Percentiles rank a stretch among this genome's conserved stretches.
Conservation (phyloP, 2,888 invertebrate genomes). For the Orgyia antiqua region DNA sequence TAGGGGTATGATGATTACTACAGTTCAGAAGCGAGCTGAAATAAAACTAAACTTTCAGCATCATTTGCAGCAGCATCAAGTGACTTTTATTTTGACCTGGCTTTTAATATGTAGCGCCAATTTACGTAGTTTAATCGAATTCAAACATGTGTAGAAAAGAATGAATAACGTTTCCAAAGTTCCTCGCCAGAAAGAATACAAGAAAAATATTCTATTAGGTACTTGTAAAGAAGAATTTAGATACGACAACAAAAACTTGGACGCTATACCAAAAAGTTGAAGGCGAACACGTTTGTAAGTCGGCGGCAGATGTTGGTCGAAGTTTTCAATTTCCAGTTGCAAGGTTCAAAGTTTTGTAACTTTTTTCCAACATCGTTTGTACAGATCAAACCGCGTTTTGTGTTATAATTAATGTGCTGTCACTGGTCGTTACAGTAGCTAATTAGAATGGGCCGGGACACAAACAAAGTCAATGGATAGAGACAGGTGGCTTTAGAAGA, state of each 20-base stretch:
- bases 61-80: no score
- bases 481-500: slow-evolving; percentile 48
- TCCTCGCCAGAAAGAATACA: no score
- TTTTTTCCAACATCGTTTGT: slow-evolving; percentile 44
- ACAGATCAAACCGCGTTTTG: slow-evolving; percentile 43
- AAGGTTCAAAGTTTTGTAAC: slow-evolving; percentile 27
- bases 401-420: slow-evolving; percentile 63
- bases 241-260: slow-evolving; percentile 24
- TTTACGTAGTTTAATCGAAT: no score
- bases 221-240: slow-evolving; percentile 15
- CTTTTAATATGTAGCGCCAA: no score
- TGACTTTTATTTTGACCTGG: no score
- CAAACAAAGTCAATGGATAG: slow-evolving; percentile 49
- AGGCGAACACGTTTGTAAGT: slow-evolving; percentile 28
- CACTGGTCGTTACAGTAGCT: slow-evolving; percentile 50
- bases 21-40: no score
- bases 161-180: no score
- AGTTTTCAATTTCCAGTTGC: slow-evolving; percentile 32
- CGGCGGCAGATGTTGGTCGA: slow-evolving; percentile 38
- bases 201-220: slow-evolving; percentile 14
- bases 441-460: slow-evolving; percentile 51
- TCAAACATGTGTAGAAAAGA: no score
- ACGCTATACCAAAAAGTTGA: slow-evolving; percentile 33
- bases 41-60: no score
- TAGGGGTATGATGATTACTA: no score